Percentiles rank a stretch among this genome's conserved stretches.
phyloP scores from a whole-genome alignment of 2,113 vertebrate genomes.

The Catharus fuscescens region DNA sequence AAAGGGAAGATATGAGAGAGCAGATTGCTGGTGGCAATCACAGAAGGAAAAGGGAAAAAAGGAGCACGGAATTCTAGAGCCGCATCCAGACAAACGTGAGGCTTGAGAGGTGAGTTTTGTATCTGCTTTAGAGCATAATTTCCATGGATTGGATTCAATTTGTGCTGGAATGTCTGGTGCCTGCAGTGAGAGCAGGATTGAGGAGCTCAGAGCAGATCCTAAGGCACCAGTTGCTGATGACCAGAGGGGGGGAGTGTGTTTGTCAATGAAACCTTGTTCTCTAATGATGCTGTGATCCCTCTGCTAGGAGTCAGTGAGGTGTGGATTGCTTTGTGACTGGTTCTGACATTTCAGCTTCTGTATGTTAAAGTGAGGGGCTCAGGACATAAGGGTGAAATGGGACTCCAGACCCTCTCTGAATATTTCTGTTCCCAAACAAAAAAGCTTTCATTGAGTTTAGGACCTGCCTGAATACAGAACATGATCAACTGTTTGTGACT shows the following conservation, averaged over 20 bases:
- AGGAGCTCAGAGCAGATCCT: not conserved
- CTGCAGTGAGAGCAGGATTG: not conserved
- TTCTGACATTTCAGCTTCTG: not conserved
- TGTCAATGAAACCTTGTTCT: conserved; percentile 3
- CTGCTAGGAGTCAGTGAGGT: not conserved
- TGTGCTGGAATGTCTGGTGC: not conserved
- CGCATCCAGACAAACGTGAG: not conserved
- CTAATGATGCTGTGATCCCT: not conserved
- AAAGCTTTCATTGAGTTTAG: not conserved
- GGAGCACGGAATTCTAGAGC: not conserved
- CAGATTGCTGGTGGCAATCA: conserved; percentile 51
- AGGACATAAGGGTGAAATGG: not conserved
- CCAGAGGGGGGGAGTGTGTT: not conserved
- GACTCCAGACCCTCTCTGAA: not conserved
- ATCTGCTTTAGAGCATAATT: not conserved
- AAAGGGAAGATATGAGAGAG: conserved; percentile 59
- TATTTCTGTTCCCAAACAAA: not conserved
- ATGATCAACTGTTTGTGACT: not conserved
- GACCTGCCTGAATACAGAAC: not conserved
- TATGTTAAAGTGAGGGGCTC: not conserved
- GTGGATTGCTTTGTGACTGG: not conserved
- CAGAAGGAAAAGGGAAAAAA: not conserved
- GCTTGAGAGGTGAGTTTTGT: conserved; percentile 66
- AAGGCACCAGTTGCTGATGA: not conserved
- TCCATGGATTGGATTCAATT: not conserved